Percentiles rank a stretch among this genome's conserved stretches.
Conservation (phyloP, 2,797 vertebrate genomes). For the Parauchenoglanis ngamensis region DNA sequence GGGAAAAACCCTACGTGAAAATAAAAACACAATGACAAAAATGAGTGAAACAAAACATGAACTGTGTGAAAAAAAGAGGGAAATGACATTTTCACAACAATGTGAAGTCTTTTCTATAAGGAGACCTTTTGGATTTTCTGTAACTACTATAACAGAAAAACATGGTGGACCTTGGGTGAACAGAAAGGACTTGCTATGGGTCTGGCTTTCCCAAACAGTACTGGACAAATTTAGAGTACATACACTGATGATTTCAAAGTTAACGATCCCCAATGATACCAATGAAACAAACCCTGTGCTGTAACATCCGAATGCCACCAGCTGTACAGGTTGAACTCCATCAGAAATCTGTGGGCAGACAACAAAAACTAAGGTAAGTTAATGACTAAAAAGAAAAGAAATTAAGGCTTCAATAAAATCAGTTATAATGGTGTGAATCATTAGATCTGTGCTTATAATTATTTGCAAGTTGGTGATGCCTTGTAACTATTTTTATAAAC, state of each 20-base stretch:
- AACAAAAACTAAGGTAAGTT: neutral
- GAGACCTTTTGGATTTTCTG: neutral
- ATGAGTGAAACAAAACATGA: neutral
- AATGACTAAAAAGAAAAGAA: neutral
- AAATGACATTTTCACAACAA: neutral
- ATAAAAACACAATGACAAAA: constrained; percentile 18
- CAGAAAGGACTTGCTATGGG: neutral
- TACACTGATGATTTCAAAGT: neutral
- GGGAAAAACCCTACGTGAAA: too few species aligned
- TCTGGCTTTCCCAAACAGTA: neutral
- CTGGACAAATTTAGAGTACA: neutral
- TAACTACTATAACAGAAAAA: neutral
- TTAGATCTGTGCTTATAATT: neutral
- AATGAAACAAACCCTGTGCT: constrained; percentile 80
- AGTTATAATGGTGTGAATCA: neutral
- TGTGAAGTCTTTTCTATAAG: neutral
- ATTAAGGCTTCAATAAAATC: neutral
- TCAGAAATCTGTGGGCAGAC: constrained; percentile 84
- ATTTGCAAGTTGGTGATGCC: neutral
- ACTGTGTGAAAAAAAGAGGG: neutral
- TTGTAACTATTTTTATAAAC: neutral
- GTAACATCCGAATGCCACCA: constrained; percentile 95
- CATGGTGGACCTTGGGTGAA: neutral
- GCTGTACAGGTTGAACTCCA: constrained; percentile 97
- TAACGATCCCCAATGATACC: neutral